These are phyloP conservation scores for Heteronetta atricapilla DNA, from an alignment of 2,113 vertebrate species.

Conservation along the genomic window DNA sequence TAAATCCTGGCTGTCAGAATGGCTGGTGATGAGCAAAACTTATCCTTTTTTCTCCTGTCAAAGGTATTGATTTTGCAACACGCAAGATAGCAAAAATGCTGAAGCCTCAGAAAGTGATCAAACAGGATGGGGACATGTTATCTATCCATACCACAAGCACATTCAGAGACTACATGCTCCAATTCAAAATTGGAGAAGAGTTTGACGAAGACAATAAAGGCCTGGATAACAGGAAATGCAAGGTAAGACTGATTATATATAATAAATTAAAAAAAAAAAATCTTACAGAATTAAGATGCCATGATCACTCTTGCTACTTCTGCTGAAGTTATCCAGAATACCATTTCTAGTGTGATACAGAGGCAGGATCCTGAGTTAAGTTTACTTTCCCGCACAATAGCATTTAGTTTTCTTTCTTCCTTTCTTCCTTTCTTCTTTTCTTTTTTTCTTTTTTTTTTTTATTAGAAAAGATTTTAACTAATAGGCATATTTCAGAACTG, in stretches of 20 bases:
- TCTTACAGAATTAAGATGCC: not conserved
- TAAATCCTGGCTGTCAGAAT: not conserved
- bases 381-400: not conserved
- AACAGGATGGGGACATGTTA: slow-evolving; percentile 78
- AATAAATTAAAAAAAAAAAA: not conserved
- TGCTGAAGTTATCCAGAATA: not conserved
- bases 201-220: slow-evolving; percentile 90
- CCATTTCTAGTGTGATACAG: not conserved
- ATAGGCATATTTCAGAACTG: not conserved
- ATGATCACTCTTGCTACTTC: not conserved
- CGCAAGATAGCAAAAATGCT: slow-evolving; percentile 84
- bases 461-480: not conserved
- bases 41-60: not conserved
- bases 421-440: too few relatives aligned
- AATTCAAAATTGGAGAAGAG: slow-evolving; percentile 83
- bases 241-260: slow-evolving; percentile 70
- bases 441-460: too few relatives aligned
- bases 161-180: slow-evolving; percentile 81
- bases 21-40: not conserved
- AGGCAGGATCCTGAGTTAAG: not conserved
- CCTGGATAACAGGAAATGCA: slow-evolving; percentile 86
- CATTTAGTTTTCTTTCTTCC: not conserved
- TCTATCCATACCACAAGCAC: slow-evolving; percentile 82
- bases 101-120: slow-evolving; percentile 86
- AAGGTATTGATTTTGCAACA: slow-evolving; percentile 81